These are phyloP conservation scores for Nyctibius bracteatus DNA, from an alignment of 2,113 vertebrate genomes.

Conservation along the genomic window DNA sequence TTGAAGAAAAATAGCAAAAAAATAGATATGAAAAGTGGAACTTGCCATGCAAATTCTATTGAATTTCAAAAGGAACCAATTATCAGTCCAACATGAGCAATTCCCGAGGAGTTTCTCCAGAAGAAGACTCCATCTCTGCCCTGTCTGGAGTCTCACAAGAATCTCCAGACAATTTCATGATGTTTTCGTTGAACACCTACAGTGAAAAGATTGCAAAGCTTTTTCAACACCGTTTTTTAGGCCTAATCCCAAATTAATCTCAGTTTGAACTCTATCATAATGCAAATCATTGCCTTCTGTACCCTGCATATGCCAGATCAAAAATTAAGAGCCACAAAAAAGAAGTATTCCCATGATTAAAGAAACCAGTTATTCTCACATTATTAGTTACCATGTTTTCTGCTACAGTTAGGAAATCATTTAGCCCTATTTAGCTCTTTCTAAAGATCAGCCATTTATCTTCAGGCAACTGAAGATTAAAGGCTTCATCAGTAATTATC, in stretches of 20 bases:
- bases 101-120: not conserved
- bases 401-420: not conserved
- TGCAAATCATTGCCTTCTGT: not conserved
- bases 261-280: not conserved
- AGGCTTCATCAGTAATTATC: conserved; percentile 18
- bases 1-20: not conserved
- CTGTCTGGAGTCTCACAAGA: not conserved
- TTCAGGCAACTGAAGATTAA: not conserved
- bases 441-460: conserved; percentile 1
- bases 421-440: not conserved
- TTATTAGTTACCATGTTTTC: not conserved
- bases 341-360: not conserved
- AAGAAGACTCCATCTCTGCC: not conserved
- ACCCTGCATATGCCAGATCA: not conserved
- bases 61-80: not conserved
- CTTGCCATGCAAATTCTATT: not conserved
- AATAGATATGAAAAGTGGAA: not conserved
- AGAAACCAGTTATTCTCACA: not conserved
- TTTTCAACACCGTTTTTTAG: not conserved
- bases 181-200: not conserved
- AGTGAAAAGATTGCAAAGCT: not conserved
- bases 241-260: not conserved
- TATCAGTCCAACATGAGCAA: not conserved
- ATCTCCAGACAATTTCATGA: not conserved
- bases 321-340: not conserved